Percentiles rank a stretch among this genome's conserved stretches.
Conservation (phyloP, 2,797 vertebrate genomes). For the Diplodus puntazzo region DNA sequence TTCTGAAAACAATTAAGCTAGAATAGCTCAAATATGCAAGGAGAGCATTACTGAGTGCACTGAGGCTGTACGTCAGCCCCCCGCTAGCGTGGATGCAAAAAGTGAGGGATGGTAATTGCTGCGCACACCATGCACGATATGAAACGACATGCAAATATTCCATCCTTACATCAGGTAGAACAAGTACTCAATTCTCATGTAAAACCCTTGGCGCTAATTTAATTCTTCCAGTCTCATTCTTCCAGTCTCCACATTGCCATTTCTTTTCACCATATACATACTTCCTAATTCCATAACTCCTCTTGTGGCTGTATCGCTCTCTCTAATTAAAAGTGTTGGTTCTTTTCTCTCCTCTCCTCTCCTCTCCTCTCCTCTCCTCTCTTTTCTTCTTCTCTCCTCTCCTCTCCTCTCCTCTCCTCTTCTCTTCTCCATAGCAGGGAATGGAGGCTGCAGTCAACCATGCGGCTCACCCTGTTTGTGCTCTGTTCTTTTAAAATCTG, state of each 20-base stretch:
- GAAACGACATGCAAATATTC: constrained; percentile 13
- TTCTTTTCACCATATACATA: constrained; percentile 8
- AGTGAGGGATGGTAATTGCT: constrained; percentile 2
- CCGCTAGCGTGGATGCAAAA: constrained; percentile 5
- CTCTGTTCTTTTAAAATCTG: constrained; percentile 47
- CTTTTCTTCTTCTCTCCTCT: constrained; percentile 7
- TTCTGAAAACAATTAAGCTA: neutral
- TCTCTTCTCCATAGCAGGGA: neutral
- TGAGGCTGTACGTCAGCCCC: neutral
- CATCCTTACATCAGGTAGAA: constrained; percentile 1
- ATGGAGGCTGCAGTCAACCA: constrained; percentile 41
- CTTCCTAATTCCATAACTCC: constrained; percentile 11
- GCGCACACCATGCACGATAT: neutral
- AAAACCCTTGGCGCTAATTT: neutral
- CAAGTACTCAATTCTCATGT: neutral
- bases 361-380: too few species aligned
- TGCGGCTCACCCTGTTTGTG: constrained; percentile 41
- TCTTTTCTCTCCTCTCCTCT: constrained; percentile 18
- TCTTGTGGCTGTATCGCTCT: constrained; percentile 18
- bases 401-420: constrained; percentile 24
- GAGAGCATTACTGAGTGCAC: neutral
- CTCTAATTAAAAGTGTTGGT: constrained; percentile 8
- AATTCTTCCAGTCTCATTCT: neutral
- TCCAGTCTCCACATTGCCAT: neutral
- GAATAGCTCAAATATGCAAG: constrained; percentile 4